These are phyloP conservation scores for Sceloporus undulatus DNA, from an alignment of 2,113 vertebrate species.

Conservation along the genomic window DNA sequence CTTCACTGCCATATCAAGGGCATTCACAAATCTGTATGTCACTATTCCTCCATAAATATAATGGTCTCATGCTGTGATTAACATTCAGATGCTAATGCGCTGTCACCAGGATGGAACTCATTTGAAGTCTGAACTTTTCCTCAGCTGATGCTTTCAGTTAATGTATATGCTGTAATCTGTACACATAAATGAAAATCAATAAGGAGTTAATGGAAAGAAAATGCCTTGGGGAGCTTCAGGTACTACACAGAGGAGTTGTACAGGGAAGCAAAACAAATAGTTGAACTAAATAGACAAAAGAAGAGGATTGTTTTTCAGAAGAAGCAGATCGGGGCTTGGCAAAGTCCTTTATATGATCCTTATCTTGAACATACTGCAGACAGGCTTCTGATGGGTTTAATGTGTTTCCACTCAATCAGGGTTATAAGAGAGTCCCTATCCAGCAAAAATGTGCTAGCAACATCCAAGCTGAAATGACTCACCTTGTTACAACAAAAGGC, in stretches of 20 bases:
- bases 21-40: slow-evolving; percentile 18
- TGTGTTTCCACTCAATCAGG: slow-evolving; percentile 54
- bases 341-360: slow-evolving; percentile 58
- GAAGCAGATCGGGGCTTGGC: slow-evolving; percentile 49
- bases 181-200: slow-evolving; percentile 74
- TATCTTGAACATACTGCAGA: slow-evolving; percentile 61
- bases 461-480: slow-evolving; percentile 56
- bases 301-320: slow-evolving; percentile 51
- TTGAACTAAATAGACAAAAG: slow-evolving; percentile 66
- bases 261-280: slow-evolving; percentile 56
- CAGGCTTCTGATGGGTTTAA: slow-evolving; percentile 60
- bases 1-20: background rate
- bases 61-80: slow-evolving; percentile 45
- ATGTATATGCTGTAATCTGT: slow-evolving; percentile 47
- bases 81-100: slow-evolving; percentile 42
- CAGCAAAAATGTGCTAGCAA: slow-evolving; percentile 60
- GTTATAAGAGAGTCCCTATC: slow-evolving; percentile 53
- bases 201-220: slow-evolving; percentile 70
- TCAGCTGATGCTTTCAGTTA: slow-evolving; percentile 51
- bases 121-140: slow-evolving; percentile 54
- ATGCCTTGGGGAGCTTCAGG: slow-evolving; percentile 47
- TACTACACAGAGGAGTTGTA: slow-evolving; percentile 47
- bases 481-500: slow-evolving; percentile 35
- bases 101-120: slow-evolving; percentile 49
- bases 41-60: slow-evolving; percentile 35